phyloP scores from a whole-genome alignment of 2,113 vertebrate species.

The Lathamus discolor region DNA sequence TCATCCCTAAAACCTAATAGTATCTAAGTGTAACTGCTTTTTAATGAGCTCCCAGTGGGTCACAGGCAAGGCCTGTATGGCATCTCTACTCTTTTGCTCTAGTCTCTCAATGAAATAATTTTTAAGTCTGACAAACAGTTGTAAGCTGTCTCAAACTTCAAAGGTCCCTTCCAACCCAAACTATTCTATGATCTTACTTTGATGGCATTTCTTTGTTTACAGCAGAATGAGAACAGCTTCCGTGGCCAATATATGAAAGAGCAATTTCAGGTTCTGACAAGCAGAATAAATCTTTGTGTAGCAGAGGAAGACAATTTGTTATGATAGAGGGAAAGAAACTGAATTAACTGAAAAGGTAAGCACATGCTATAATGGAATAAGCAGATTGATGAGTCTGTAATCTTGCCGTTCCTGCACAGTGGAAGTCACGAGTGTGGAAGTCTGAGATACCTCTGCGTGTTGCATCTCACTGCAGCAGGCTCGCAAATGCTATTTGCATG shows the following conservation, averaged over 20 bases:
- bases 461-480: background rate
- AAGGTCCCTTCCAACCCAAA: background rate
- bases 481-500: background rate
- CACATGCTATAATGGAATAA: background rate
- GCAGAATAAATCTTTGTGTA: background rate
- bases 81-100: conserved; percentile 2
- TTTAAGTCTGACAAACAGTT: background rate
- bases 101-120: background rate
- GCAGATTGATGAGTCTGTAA: background rate
- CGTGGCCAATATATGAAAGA: background rate
- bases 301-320: background rate
- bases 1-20: conserved; percentile 12
- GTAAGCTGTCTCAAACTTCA: background rate
- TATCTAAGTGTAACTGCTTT: conserved; percentile 24
- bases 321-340: background rate
- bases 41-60: conserved; percentile 59
- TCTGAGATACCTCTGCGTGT: background rate
- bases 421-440: background rate
- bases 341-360: background rate
- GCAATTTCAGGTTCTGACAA: background rate
- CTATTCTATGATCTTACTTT: background rate
- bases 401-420: background rate
- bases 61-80: background rate
- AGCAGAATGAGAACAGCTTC: background rate
- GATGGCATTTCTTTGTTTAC: background rate